phyloP scores from a whole-genome alignment of 2,113 vertebrate genomes.

The Colaptes auratus region DNA sequence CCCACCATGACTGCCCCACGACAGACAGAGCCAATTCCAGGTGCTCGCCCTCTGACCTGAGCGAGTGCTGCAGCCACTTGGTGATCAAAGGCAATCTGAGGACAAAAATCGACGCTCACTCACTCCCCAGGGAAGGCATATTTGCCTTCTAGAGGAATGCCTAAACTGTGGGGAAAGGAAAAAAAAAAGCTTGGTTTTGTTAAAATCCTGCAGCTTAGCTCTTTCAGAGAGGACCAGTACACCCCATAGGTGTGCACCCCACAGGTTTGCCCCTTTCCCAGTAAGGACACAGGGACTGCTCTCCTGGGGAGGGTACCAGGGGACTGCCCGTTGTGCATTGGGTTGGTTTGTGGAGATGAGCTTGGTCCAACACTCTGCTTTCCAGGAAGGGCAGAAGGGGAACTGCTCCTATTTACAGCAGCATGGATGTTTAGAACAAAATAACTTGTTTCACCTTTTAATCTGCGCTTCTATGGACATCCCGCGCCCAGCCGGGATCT shows the following conservation, averaged over 20 bases:
- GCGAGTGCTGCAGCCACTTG: neutral
- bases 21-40: slow-evolving; percentile 8
- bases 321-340: neutral
- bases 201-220: neutral
- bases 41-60: neutral
- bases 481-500: neutral
- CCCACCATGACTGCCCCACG: neutral
- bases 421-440: slow-evolving; percentile 34
- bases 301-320: neutral
- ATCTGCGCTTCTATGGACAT: slow-evolving; percentile 32
- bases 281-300: neutral
- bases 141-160: neutral
- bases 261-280: neutral
- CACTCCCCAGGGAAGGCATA: neutral
- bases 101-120: neutral
- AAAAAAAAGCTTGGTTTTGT: neutral
- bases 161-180: neutral
- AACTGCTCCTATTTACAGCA: slow-evolving; percentile 19
- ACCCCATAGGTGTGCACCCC: no score
- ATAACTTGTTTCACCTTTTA: slow-evolving; percentile 37
- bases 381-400: slow-evolving; percentile 8
- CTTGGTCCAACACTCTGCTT: neutral
- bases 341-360: neutral
- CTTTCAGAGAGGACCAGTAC: neutral
- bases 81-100: neutral